Conservation (phyloP, 1,140 invertebrate species). For the Bombus fervidus region DNA sequence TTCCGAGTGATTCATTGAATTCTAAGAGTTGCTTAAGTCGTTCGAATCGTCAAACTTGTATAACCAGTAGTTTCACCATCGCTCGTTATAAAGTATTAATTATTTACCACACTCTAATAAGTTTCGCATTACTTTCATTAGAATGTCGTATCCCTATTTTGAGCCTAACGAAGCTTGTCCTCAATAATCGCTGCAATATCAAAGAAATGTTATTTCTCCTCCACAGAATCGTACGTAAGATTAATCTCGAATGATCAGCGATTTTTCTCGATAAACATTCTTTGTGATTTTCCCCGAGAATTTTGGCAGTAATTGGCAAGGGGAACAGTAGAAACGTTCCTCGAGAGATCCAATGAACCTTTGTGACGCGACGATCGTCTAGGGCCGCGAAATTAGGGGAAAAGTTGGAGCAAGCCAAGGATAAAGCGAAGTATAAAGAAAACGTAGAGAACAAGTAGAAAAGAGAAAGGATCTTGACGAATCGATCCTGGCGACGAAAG, state of each 20-base stretch:
- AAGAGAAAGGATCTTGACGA: neutral
- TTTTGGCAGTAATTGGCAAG: neutral
- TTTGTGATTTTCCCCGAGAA: neutral
- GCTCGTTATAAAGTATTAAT: too few species aligned
- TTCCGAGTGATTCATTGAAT: neutral
- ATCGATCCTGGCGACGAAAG: conserved; percentile 49
- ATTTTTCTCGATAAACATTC: neutral
- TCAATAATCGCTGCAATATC: too few species aligned
- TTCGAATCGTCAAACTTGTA: too few species aligned
- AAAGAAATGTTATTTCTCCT: neutral
- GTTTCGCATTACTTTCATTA: too few species aligned
- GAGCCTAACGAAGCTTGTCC: too few species aligned
- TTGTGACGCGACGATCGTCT: neutral
- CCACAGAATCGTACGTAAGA: neutral
- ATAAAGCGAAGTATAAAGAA: neutral
- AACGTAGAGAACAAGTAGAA: neutral
- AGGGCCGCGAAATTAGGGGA: neutral
- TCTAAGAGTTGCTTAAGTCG: too few species aligned
- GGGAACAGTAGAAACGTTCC: neutral
- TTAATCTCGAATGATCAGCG: conserved; percentile 9
- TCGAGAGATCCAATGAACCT: neutral
- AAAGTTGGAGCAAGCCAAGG: neutral
- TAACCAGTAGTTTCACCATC: too few species aligned
- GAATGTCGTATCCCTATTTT: neutral
- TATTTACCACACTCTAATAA: too few species aligned